Conservation (phyloP, 2,888 invertebrate genomes). For the Masnerella sp. region DNA sequence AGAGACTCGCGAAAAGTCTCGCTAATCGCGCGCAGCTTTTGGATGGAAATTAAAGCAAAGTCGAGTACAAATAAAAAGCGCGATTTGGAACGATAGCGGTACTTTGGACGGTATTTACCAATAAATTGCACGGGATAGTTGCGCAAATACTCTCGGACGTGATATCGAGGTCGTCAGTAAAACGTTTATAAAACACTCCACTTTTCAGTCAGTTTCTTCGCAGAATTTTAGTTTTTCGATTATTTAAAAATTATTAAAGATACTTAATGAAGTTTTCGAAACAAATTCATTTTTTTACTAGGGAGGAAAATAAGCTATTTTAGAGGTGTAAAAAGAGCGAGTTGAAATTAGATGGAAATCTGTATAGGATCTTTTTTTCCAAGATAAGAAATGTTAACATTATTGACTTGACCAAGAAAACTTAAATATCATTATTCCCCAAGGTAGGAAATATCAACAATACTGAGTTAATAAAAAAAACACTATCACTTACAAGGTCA, state of each 20-base stretch:
- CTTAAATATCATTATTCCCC: no score
- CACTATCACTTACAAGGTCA: no score
- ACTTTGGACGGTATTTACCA: constrained; percentile 46
- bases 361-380: background rate
- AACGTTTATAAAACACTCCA: constrained; percentile 55
- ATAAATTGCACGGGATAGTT: constrained; percentile 53
- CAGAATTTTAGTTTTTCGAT: constrained; percentile 1
- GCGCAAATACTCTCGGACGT: constrained; percentile 50
- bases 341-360: constrained; percentile 11
- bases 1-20: background rate
- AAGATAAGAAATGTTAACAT: no score
- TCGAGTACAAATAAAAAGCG: constrained; percentile 33
- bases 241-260: constrained; percentile 23
- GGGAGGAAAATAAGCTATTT: constrained; percentile 1
- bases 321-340: no score
- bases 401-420: no score
- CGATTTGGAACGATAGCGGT: constrained; percentile 15
- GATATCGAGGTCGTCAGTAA: constrained; percentile 47
- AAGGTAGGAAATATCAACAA: no score
- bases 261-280: constrained; percentile 23
- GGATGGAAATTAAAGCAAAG: constrained; percentile 11
- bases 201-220: constrained; percentile 18
- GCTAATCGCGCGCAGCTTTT: constrained; percentile 14
- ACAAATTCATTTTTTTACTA: constrained; percentile 17
- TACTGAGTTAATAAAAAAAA: no score